Evolutionary conservation across 2,797 vertebrate genomes (phyloP), one percentile per base, ranked within the genome.

Genomic region (Ibycter americanus): DNA sequence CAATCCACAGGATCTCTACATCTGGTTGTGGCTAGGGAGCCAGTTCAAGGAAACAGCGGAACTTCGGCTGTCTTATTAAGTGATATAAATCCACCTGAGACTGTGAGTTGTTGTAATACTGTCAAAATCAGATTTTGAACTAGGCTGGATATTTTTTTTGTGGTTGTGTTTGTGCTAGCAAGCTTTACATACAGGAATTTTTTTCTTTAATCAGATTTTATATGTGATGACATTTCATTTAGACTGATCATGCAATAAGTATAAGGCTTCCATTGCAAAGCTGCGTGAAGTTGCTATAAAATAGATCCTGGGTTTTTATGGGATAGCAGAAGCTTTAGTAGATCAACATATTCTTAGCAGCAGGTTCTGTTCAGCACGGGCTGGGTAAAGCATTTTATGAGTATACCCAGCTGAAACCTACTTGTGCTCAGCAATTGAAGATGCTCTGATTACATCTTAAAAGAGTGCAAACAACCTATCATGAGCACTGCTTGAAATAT

Each of bases 21-120:
- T 94, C 98, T 99, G 89, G 98, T 99, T 94, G 98, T 99, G 95
- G 99, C 99, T 87, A 98, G 98, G 94, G 98, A 98, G 38, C 95
- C 86, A 7, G 78, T 89, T 72, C 97, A 92, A 62, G 84, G 87
- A 47, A 96, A 46, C 87, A 91, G 93, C 58, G 94, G 83, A 58
- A 34, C 96, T 72, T 72, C 95, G 32, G 8, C 81, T 92, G 79
- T 82, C 81, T 93, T 92, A 36, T 26, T 95, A 22, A 87, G 61
- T 70, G 96, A 98, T 82, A 51, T 71, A 74, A 94, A 93, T 88
- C 94, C 94, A 86, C 87, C 97, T 88, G 97, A 97, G 96, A 97
- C 93, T 82, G 99, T 99, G 97, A 98, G 98, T 97, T 93, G 98
- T 96, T 91, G 34, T 51, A 93, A 74, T 49, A 58, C 68, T 91